A percentile compares a stretch with the other conserved stretches of the same genome.
These are phyloP conservation scores for Hystrix brachyura DNA, from an alignment of 2,113 vertebrate species.

Conservation along the genomic window DNA sequence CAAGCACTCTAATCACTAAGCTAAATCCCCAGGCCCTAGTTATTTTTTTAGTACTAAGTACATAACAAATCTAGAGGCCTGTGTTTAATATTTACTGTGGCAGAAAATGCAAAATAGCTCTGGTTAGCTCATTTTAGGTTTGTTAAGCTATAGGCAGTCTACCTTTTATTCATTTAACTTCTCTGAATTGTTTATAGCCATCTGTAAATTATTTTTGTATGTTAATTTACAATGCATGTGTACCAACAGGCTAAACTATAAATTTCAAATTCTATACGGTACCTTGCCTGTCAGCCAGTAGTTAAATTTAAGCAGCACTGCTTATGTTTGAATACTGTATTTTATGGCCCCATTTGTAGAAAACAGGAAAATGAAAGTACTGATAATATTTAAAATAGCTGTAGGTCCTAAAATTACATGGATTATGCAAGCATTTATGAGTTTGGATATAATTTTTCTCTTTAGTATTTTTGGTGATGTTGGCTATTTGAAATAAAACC, in stretches of 20 bases:
- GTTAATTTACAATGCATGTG: constrained; percentile 51
- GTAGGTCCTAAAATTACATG: not conserved
- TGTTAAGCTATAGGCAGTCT: constrained; percentile 5
- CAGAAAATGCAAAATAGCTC: constrained; percentile 31
- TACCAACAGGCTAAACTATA: constrained; percentile 45
- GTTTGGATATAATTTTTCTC: constrained; percentile 42
- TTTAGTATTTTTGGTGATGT: constrained; percentile 44
- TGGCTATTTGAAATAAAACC: constrained; percentile 51
- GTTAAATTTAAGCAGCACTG: constrained; percentile 57
- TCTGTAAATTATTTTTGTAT: constrained; percentile 56
- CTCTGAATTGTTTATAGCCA: constrained; percentile 54
- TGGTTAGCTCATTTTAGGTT: constrained; percentile 47
- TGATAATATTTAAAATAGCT: constrained; percentile 41
- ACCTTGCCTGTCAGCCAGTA: not conserved
- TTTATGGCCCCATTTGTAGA: constrained; percentile 37
- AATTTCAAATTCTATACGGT: constrained; percentile 26
- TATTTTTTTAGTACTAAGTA: not conserved
- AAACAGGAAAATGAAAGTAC: constrained; percentile 35
- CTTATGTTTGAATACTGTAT: constrained; percentile 3
- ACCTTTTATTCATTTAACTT: constrained; percentile 58
- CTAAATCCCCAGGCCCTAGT: too few relatives aligned
- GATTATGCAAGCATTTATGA: constrained; percentile 47
- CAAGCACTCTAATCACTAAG: too few relatives aligned
- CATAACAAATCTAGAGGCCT: not conserved
- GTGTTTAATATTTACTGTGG: constrained; percentile 40